phyloP scores from a whole-genome alignment of 2,888 invertebrate genomes.

The Anticlea derivata region DNA sequence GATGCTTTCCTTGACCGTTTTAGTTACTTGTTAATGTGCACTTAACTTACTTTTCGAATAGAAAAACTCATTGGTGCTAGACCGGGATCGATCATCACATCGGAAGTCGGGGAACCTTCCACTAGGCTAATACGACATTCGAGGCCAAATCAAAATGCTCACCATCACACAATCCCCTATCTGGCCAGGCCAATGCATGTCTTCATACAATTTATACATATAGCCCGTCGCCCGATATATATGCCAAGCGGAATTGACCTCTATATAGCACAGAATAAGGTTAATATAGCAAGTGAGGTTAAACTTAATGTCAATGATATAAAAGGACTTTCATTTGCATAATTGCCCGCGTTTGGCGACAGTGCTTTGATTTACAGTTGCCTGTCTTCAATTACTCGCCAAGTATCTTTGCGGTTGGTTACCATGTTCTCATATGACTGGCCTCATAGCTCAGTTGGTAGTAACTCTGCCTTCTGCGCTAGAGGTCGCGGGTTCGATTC shows the following conservation, averaged over 20 bases:
- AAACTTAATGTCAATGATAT: constrained; percentile 41
- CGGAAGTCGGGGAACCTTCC: too few species aligned
- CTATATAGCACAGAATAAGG: constrained; percentile 43
- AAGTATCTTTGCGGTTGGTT: too few species aligned
- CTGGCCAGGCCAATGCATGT: constrained; percentile 9
- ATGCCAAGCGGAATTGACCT: constrained; percentile 43
- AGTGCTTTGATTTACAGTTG: constrained; percentile 28
- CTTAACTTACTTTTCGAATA: too few species aligned
- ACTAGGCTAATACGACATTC: too few species aligned
- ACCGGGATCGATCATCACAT: too few species aligned
- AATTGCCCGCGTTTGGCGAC: constrained; percentile 29
- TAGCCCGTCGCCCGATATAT: constrained; percentile 22
- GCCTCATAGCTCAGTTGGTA: too few species aligned
- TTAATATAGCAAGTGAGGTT: constrained; percentile 33
- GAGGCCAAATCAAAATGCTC: constrained; percentile 20
- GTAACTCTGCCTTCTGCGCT: too few species aligned
- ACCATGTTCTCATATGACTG: too few species aligned
- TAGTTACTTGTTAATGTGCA: too few species aligned
- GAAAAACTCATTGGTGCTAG: too few species aligned
- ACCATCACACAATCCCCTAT: constrained; percentile 13
- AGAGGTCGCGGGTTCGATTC: too few species aligned
- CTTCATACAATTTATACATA: constrained; percentile 31
- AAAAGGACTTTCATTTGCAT: constrained; percentile 35
- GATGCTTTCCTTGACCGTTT: too few species aligned
- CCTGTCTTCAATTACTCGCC: not conserved